These are phyloP conservation scores for Cromileptes altivelis DNA, from an alignment of 2,113 vertebrate genomes.

Conservation along the genomic window DNA sequence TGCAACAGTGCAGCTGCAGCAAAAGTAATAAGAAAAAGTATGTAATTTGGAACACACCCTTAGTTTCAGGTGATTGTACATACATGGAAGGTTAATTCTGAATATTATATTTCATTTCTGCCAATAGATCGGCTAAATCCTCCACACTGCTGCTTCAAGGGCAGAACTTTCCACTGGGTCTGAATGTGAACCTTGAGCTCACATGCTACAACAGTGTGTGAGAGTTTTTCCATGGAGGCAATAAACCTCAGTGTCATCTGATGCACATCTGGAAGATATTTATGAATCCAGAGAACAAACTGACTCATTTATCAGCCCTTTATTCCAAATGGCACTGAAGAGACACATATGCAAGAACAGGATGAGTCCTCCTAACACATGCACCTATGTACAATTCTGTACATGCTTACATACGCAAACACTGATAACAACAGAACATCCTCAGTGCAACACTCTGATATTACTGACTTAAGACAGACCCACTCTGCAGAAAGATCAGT, in stretches of 20 bases:
- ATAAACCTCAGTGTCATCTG: conserved; percentile 10
- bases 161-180: background rate
- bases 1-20: too few species aligned
- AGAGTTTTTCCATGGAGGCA: background rate
- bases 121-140: too few species aligned
- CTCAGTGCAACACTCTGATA: background rate
- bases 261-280: background rate
- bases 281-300: background rate
- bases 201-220: background rate
- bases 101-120: too few species aligned
- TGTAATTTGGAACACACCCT: too few species aligned
- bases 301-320: background rate
- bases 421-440: conserved; percentile 10
- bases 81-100: too few species aligned
- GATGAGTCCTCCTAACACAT: background rate
- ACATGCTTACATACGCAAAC: background rate
- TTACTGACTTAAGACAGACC: background rate
- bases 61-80: too few species aligned
- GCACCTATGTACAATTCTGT: background rate
- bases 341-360: background rate
- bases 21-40: too few species aligned
- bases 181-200: background rate
- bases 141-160: too few species aligned
- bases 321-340: background rate
- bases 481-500: background rate